Evolutionary conservation across 37 sponge, comb jelly and placozoan genomes (phyloP).

Genomic region (Corticium candelabrum): DNA sequence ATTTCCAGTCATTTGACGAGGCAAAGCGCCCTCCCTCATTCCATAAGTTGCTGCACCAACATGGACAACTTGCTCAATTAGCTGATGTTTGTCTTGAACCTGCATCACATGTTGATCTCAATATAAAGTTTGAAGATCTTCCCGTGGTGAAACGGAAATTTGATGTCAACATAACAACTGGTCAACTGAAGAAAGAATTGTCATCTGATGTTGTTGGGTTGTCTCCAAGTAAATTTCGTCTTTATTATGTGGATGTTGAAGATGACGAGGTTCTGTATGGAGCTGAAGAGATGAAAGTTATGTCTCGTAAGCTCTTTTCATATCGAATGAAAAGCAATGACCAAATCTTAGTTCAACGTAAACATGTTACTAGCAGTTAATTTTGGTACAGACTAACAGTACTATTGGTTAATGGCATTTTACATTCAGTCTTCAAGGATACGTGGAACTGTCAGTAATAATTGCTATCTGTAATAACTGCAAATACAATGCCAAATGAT

Average conservation of each 20-base stretch:
- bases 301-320: not conserved
- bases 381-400: no score
- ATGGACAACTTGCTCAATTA: conserved; percentile 30
- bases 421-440: no score
- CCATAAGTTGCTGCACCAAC: conserved; percentile 16
- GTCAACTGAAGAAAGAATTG: conserved; percentile 29
- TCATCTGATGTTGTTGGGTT: conserved; percentile 2
- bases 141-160: not conserved
- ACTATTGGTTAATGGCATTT: no score
- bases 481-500: no score
- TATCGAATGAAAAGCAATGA: conserved; percentile 36
- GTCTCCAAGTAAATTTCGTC: not conserved
- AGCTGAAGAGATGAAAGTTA: conserved; percentile 5
- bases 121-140: conserved; percentile 15
- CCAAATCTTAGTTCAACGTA: conserved; percentile 24
- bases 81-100: conserved; percentile 21
- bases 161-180: conserved; percentile 13
- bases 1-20: not conserved
- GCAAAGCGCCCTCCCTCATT: conserved; percentile 9
- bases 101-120: conserved; percentile 14
- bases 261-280: not conserved
- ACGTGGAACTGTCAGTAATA: no score
- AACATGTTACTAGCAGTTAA: no score
- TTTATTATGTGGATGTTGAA: conserved; percentile 11
- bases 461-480: no score